These are phyloP conservation scores for Cephalotes varians DNA, from an alignment of 2,888 invertebrate genomes.

Conservation along the genomic window DNA sequence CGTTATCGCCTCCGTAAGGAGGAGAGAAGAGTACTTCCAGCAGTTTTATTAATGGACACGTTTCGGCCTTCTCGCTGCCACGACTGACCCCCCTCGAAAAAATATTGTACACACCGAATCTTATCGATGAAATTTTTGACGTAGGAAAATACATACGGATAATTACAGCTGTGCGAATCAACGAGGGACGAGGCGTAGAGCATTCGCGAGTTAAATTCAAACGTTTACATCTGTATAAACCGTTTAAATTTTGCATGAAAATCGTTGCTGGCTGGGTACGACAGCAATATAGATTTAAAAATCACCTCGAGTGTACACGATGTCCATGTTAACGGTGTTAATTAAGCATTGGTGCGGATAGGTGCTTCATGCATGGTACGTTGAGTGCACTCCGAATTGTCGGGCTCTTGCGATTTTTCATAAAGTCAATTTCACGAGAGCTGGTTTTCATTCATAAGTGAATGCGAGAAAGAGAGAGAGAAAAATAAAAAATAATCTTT, in stretches of 20 bases:
- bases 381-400: slow-evolving; percentile 52
- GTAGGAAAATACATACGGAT: slow-evolving; percentile 6
- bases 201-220: slow-evolving; percentile 32
- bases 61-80: slow-evolving; percentile 6
- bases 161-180: slow-evolving; percentile 15
- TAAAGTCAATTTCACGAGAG: slow-evolving; percentile 50
- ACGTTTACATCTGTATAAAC: slow-evolving; percentile 37
- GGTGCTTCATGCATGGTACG: slow-evolving; percentile 35
- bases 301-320: slow-evolving; percentile 46
- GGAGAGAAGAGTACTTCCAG: slow-evolving; percentile 35
- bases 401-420: slow-evolving; percentile 48
- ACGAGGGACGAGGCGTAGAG: not conserved
- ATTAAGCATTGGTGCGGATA: slow-evolving; percentile 56
- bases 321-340: slow-evolving; percentile 54
- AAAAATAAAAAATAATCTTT: too few relatives aligned
- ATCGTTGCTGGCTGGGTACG: slow-evolving; percentile 32
- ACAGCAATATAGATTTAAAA: slow-evolving; percentile 54
- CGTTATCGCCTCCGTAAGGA: slow-evolving; percentile 63
- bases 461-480: not conserved
- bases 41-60: slow-evolving; percentile 55
- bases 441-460: slow-evolving; percentile 31
- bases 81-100: slow-evolving; percentile 29
- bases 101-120: not conserved
- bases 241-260: slow-evolving; percentile 49
- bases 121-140: slow-evolving; percentile 20